Conservation (phyloP, 2,797 vertebrate species). For the Podarcis siculus region DNA sequence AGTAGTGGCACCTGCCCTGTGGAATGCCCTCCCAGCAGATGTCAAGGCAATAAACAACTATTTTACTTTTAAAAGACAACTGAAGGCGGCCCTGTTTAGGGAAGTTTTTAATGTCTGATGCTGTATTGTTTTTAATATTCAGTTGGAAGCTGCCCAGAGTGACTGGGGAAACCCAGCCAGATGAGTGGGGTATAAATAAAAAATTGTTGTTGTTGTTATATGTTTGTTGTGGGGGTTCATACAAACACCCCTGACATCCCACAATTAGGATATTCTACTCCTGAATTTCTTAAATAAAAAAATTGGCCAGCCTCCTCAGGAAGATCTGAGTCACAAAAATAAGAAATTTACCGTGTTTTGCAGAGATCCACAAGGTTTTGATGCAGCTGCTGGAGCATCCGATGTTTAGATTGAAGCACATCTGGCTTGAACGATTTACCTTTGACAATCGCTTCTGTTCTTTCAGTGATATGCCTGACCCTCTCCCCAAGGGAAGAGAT, state of each 20-base stretch:
- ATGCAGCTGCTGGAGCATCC: conserved; percentile 80
- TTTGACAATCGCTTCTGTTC: conserved; percentile 70
- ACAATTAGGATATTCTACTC: background rate
- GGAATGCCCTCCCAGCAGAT: too few species aligned
- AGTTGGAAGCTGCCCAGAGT: too few species aligned
- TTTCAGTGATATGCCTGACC: conserved; percentile 74
- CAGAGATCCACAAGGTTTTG: conserved; percentile 80
- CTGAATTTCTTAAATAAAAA: conserved; percentile 19
- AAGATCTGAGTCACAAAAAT: conserved; percentile 16
- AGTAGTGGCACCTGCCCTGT: too few species aligned
- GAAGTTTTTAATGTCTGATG: too few species aligned
- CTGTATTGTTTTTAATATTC: too few species aligned
- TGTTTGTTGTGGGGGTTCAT: background rate
- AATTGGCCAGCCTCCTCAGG: background rate
- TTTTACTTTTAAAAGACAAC: too few species aligned
- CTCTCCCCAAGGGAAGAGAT: conserved; percentile 82
- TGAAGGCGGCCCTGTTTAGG: too few species aligned
- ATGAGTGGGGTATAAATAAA: too few species aligned
- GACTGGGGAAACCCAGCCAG: too few species aligned
- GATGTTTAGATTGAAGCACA: conserved; percentile 81
- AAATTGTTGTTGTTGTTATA: too few species aligned
- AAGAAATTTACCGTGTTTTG: conserved; percentile 81
- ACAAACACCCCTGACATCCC: background rate
- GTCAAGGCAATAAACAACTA: too few species aligned
- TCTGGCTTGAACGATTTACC: conserved; percentile 63